Evolutionary conservation across 2,797 vertebrate species (phyloP), one percentile per base, ranked within the genome.

Genomic region (Anolis apletophallus): DNA sequence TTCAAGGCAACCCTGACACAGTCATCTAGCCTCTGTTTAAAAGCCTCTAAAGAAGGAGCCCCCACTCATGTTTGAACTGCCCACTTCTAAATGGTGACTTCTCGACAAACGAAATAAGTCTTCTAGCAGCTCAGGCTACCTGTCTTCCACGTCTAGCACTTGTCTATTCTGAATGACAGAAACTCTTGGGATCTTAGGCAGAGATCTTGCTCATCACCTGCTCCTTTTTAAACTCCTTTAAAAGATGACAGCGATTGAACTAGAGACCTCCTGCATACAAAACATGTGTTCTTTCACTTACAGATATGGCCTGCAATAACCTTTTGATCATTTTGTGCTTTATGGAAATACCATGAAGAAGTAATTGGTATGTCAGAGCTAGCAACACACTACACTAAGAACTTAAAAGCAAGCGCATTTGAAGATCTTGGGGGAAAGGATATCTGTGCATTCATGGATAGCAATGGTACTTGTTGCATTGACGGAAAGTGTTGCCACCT

Each of bases 401-500:
- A 73, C 34, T 21, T 73, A 23, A 73, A 69, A 71, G 16, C 16
- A 40, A 21, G 19, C 23, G 19, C 34, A 73, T 10, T 23, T 46
- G 17, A 72, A 16, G 36, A 40, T 1, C 69, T 72, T 72, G 19
- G 16, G 16, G 69, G 17, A 46, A 73, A 21, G 23, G 4, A 14
- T 34, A 16, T 69, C 4, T 69, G 12, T 17, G 14, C 34, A 5
- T 32, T 69, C 13, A 29, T 32, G 14, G 6, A 17, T 13, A 17
- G 29, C 54, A 55, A 9, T 55, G 54, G 5, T 29, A 23, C 54
- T 54, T 29, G 16, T 80, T 46, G 34, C 36, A 17, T 29, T 80
- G 26, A 83, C 87, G 87, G 17, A 14, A 79, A 85, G 80, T 94
- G 90, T 1, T 80, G 32, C 6, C n/a, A 73, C 85, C 71, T 86